Evolutionary conservation across 2,888 invertebrate species (phyloP).

Genomic region (Anoplius nigerrimus): DNA sequence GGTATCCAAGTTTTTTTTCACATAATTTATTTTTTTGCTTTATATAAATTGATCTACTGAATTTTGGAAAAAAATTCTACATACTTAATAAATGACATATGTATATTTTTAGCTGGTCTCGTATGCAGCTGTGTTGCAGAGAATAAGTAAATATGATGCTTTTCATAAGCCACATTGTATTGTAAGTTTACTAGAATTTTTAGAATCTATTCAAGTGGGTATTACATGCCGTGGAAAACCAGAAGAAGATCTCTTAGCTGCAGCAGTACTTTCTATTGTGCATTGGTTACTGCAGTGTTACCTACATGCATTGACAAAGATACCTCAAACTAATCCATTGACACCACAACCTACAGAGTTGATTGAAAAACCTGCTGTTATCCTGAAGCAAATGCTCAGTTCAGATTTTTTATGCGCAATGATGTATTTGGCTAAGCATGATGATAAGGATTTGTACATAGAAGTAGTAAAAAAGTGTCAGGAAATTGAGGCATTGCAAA

Average conservation of each 20-base stretch:
- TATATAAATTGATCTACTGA: too few relatives aligned
- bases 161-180: slow-evolving; percentile 93
- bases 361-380: slow-evolving; percentile 82
- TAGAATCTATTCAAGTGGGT: slow-evolving; percentile 82
- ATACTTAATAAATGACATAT: not conserved
- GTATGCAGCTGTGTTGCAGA: slow-evolving; percentile 90
- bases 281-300: slow-evolving; percentile 89
- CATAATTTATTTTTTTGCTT: too few relatives aligned
- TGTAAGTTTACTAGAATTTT: slow-evolving; percentile 88
- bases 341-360: slow-evolving; percentile 79
- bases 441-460: slow-evolving; percentile 82
- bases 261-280: slow-evolving; percentile 87
- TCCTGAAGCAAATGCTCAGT: slow-evolving; percentile 82
- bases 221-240: slow-evolving; percentile 87
- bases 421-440: slow-evolving; percentile 88
- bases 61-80: too few relatives aligned
- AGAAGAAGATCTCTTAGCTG: slow-evolving; percentile 90
- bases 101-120: slow-evolving; percentile 82
- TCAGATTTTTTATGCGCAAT: slow-evolving; percentile 88
- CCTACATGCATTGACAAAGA: slow-evolving; percentile 74
- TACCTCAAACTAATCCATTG: slow-evolving; percentile 64
- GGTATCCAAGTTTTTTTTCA: slow-evolving; percentile 66
- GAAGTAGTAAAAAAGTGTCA: slow-evolving; percentile 86
- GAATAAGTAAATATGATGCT: slow-evolving; percentile 92
- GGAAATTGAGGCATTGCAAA: slow-evolving; percentile 81